phyloP scores from a whole-genome alignment of 2,113 vertebrate species.

The Pollachius pollachius region DNA sequence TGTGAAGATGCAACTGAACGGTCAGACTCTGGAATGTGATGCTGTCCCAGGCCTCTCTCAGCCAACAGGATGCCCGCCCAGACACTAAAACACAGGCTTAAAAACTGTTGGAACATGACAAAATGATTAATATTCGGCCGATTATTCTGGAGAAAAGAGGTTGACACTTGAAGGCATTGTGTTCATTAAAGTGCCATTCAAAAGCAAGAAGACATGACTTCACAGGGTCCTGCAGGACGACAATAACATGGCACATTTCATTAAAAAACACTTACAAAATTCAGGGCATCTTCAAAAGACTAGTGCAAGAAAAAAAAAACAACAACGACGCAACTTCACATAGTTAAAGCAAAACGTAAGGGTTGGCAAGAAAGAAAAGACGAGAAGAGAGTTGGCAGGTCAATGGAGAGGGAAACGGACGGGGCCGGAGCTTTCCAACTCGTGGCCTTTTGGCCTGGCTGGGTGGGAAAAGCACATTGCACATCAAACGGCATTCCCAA shows the following conservation, averaged over 20 bases:
- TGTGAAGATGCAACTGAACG: no score
- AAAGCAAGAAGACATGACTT: not conserved
- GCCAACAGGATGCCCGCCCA: not conserved
- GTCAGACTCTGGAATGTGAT: no score
- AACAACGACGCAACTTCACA: not conserved
- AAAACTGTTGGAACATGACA: not conserved
- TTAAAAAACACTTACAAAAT: conserved; percentile 6
- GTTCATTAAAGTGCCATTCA: conserved; percentile 1
- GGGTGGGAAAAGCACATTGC: conserved; percentile 26
- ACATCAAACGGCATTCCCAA: conserved; percentile 27
- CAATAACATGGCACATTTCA: conserved; percentile 9
- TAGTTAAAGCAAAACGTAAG: conserved; percentile 22
- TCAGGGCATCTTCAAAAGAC: conserved; percentile 4
- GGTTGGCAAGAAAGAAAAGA: not conserved
- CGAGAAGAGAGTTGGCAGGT: conserved; percentile 2
- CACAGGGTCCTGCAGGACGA: conserved; percentile 2
- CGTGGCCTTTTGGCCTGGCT: conserved; percentile 2
- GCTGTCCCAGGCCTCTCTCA: no score
- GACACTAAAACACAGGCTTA: not conserved
- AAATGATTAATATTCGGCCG: not conserved
- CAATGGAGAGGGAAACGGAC: not conserved
- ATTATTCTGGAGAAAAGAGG: not conserved
- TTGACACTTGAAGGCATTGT: not conserved
- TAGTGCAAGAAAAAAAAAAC: conserved; percentile 24
- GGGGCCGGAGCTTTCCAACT: not conserved